A percentile compares a stretch with the other conserved stretches of the same genome.
Evolutionary conservation across 2,797 vertebrate species (phyloP).

Genomic region (Enteromius paludinosus): DNA sequence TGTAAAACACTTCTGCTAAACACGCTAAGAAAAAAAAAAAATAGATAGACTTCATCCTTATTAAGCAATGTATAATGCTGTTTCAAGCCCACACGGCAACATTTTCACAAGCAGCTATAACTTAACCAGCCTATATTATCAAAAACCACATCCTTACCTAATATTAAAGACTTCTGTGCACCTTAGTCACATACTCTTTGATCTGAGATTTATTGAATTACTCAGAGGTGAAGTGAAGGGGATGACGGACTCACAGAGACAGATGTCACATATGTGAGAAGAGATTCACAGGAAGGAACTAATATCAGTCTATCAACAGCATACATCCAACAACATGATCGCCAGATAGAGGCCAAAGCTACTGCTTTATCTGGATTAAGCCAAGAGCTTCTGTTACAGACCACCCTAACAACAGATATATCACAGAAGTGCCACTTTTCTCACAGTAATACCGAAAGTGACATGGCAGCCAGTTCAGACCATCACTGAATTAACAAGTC

Average conservation of each 20-base stretch:
- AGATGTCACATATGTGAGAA: slow-evolving; percentile 3
- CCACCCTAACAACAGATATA: slow-evolving; percentile 19
- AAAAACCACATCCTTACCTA: slow-evolving; percentile 1
- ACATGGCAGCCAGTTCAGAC: slow-evolving; percentile 29
- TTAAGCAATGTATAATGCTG: background rate
- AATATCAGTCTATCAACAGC: slow-evolving; percentile 21
- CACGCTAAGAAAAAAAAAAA: background rate
- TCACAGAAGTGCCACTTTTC: slow-evolving; percentile 15
- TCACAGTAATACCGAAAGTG: background rate
- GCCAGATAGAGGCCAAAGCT: slow-evolving; percentile 12
- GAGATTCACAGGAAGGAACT: slow-evolving; percentile 19
- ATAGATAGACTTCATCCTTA: no score
- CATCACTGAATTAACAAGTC: slow-evolving; percentile 73
- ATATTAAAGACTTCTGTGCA: background rate
- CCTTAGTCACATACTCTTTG: background rate
- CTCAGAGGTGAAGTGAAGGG: background rate
- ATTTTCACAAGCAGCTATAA: background rate
- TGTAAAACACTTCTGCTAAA: background rate
- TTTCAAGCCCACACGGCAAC: background rate
- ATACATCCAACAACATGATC: slow-evolving; percentile 18
- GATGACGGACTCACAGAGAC: background rate
- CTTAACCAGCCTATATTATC: background rate
- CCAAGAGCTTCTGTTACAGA: slow-evolving; percentile 12
- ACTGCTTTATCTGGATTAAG: slow-evolving; percentile 33
- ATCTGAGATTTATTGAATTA: background rate